A percentile compares a stretch with the other conserved stretches of the same genome.
Evolutionary conservation across 2,113 vertebrate species (phyloP).

Genomic region (Pongo abelii): DNA sequence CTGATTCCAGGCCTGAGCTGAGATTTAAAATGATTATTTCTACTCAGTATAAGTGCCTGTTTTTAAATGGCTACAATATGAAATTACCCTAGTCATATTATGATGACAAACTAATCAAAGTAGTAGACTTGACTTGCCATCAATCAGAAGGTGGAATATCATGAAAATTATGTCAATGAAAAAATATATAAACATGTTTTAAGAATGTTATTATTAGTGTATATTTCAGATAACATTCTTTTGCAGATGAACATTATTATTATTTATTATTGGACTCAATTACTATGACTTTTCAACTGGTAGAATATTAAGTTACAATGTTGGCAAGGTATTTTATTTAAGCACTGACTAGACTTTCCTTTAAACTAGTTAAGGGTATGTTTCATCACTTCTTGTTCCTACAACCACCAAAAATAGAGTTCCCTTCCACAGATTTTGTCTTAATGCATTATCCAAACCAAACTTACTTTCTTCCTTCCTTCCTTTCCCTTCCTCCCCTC

Average conservation of each 20-base stretch:
- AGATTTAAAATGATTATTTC: not conserved
- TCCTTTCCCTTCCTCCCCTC: no score
- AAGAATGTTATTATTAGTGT: not conserved
- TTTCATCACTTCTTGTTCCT: not conserved
- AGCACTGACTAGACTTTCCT: not conserved
- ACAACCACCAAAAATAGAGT: not conserved
- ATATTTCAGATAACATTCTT: not conserved
- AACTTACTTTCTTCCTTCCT: not conserved
- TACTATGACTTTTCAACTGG: not conserved
- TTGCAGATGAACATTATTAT: not conserved
- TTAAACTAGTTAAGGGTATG: not conserved
- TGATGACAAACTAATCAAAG: not conserved
- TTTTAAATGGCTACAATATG: not conserved
- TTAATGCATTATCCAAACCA: not conserved
- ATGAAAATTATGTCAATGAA: not conserved
- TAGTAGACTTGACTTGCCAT: not conserved
- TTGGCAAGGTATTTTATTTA: not conserved
- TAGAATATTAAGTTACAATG: not conserved
- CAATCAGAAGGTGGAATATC: not conserved
- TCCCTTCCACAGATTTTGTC: not conserved
- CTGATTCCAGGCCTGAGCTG: not conserved
- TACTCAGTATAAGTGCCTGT: not conserved
- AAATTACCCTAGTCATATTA: not conserved
- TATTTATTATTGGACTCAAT: not conserved
- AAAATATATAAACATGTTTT: not conserved